Conservation (phyloP, 2,797 vertebrate genomes). For the Sebastes matsubarae region DNA sequence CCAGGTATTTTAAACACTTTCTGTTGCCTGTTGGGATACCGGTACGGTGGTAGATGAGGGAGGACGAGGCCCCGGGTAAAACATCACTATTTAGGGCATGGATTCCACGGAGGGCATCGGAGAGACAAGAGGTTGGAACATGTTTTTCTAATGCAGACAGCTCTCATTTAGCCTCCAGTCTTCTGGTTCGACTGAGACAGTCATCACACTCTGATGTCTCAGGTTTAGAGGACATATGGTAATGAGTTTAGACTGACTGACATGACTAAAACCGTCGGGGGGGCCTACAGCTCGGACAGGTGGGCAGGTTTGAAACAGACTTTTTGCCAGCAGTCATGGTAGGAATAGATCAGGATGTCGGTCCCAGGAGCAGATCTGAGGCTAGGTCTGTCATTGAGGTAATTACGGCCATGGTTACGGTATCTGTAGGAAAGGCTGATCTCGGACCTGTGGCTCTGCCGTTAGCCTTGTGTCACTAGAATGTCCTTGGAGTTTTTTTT, state of each 20-base stretch:
- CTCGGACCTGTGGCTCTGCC: slow-evolving; percentile 68
- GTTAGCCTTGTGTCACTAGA: slow-evolving; percentile 22
- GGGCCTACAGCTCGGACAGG: slow-evolving; percentile 63
- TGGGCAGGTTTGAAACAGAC: slow-evolving; percentile 69
- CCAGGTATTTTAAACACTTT: slow-evolving; percentile 71
- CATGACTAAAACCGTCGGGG: slow-evolving; percentile 70
- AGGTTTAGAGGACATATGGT: slow-evolving; percentile 81
- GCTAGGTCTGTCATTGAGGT: slow-evolving; percentile 73
- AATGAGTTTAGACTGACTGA: slow-evolving; percentile 79
- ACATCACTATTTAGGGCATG: slow-evolving; percentile 86
- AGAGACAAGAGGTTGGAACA: slow-evolving; percentile 82
- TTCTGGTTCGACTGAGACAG: slow-evolving; percentile 71
- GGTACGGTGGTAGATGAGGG: slow-evolving; percentile 44
- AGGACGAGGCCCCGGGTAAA: slow-evolving; percentile 80
- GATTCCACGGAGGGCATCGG: slow-evolving; percentile 81
- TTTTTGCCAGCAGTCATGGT: slow-evolving; percentile 69
- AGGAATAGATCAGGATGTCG: slow-evolving; percentile 66
- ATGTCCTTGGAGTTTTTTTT: slow-evolving; percentile 53
- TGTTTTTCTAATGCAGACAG: slow-evolving; percentile 75
- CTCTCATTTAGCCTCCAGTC: slow-evolving; percentile 76
- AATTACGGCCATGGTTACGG: slow-evolving; percentile 72
- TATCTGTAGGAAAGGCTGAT: slow-evolving; percentile 75
- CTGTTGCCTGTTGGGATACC: slow-evolving; percentile 71
- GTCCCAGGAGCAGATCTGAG: slow-evolving; percentile 69
- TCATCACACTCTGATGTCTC: slow-evolving; percentile 71